Evolutionary conservation across 2,888 invertebrate species (phyloP), one percentile per base, ranked within the genome.

Genomic region (Caenorhabditis sp.): DNA sequence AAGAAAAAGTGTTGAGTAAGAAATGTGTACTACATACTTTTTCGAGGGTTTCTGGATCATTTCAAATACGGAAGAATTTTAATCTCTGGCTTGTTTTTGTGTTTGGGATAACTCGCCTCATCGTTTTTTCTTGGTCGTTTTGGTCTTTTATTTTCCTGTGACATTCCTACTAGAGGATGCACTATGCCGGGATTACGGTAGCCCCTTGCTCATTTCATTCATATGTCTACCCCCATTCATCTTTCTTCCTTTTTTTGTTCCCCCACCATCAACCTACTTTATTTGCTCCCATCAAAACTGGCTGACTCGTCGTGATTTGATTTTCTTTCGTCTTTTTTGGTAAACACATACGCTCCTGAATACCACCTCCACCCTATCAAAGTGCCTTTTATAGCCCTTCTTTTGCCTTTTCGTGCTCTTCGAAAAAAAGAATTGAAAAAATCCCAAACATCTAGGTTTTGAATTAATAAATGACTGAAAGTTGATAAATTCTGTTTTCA

Each of bases 41-140:
- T 35, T 61, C 49, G 24, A 44, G 35, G 14, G 22, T 38, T 66
- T 66, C 31, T 7, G 49, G 44, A 73, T 61, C 31, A 47, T 28
- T n/a, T 31, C 19, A 69, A 75, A 82, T 77, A 69, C 79, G 74
- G 82, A 82, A 28, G 82, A 64, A 82, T 61, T 82, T 79, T 82
- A 82, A 79, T 74, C 64, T 74, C 74, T 79, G 77, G 82, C 61
- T 77, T 79, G 77, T 77, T 79, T 73, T 64, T 24, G 44, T 79
- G 77, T 82, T 82, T 79, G 82, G 82, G 79, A 63, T 31, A 47
- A 38, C 35, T 61, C 41, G 69, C 51, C 54, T 16, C 7, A n/a
- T 41, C 41, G 16, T 66, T 35, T 54, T 54, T 38, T 31, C 28
- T 58, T 74, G 64, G 35, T 38, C 51, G 38, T 74, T 66, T 64